These are phyloP conservation scores for Cordilura impudica DNA, from an alignment of 2,888 invertebrate species.

Conservation along the genomic window DNA sequence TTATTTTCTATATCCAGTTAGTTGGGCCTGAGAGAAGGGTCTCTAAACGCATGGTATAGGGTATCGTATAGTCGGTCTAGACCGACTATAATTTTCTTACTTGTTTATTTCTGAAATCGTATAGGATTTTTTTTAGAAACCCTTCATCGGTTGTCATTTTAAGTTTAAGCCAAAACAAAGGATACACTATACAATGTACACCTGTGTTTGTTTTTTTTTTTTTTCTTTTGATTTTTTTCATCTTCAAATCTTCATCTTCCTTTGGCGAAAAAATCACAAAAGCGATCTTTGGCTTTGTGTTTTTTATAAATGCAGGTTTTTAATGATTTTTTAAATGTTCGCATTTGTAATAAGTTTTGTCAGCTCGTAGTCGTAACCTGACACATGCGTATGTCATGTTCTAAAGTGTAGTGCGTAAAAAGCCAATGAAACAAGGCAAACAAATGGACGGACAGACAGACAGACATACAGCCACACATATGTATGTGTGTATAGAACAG, in stretches of 20 bases:
- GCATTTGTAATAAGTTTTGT: constrained; percentile 69
- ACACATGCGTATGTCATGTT: constrained; percentile 66
- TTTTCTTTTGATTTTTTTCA: background rate
- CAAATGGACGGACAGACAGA: constrained; percentile 23
- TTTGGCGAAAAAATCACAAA: constrained; percentile 50
- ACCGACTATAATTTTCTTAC: no score
- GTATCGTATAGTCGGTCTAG: no score
- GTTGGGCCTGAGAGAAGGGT: no score
- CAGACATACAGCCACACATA: background rate
- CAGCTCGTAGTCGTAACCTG: constrained; percentile 60
- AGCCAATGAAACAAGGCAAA: constrained; percentile 22
- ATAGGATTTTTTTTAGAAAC: constrained; percentile 42
- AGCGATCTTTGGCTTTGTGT: constrained; percentile 49
- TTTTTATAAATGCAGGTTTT: constrained; percentile 48
- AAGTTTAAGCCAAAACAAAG: constrained; percentile 40
- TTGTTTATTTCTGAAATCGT: no score
- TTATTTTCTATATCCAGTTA: no score
- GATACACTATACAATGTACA: constrained; percentile 67
- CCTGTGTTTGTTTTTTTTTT: constrained; percentile 66
- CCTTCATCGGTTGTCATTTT: constrained; percentile 57
- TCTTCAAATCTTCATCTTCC: background rate
- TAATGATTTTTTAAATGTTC: constrained; percentile 75
- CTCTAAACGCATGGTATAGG: no score
- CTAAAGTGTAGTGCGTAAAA: constrained; percentile 49
- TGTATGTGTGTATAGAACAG: constrained; percentile 20